phyloP scores from a whole-genome alignment of 92 coral and sea anemone genomes.

The Palythoa grandis region DNA sequence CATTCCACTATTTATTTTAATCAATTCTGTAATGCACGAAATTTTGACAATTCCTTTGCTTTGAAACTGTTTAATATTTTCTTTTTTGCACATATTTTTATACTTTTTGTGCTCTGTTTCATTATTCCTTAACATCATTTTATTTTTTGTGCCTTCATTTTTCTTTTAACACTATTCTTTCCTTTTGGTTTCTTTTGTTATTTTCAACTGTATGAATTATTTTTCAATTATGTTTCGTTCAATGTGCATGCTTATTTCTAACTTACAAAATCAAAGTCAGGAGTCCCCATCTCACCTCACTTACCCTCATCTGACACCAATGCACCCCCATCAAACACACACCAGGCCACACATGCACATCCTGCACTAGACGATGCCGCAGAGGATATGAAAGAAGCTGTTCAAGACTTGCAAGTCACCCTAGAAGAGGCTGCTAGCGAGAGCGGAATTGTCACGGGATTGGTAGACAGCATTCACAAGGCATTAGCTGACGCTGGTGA shows the following conservation, averaged over 20 bases:
- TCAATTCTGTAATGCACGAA: not conserved
- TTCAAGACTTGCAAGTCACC: slow-evolving; percentile 80
- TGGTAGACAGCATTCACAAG: slow-evolving; percentile 95
- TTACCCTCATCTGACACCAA: slow-evolving; percentile 30
- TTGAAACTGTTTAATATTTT: not conserved
- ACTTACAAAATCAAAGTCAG: not conserved
- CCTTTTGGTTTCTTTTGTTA: not conserved
- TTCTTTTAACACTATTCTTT: not conserved
- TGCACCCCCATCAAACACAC: slow-evolving; percentile 33
- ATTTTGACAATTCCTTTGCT: not conserved
- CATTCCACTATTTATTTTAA: not conserved
- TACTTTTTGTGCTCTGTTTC: not conserved
- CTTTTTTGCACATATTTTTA: not conserved
- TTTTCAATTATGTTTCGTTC: not conserved
- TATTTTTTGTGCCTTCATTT: not conserved
- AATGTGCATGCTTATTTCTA: not conserved
- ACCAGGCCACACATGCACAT: slow-evolving; percentile 80
- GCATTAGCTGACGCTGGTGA: slow-evolving; percentile 93
- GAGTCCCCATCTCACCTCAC: slow-evolving; percentile 10
- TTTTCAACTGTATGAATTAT: not conserved
- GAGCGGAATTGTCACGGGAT: slow-evolving; percentile 94
- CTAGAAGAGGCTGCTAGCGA: slow-evolving; percentile 94
- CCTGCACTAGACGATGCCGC: slow-evolving; percentile 94
- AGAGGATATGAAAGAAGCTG: slow-evolving; percentile 90
- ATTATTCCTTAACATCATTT: not conserved